These are phyloP conservation scores for Lepus europaeus DNA, from an alignment of 2,113 vertebrate species.

Conservation along the genomic window DNA sequence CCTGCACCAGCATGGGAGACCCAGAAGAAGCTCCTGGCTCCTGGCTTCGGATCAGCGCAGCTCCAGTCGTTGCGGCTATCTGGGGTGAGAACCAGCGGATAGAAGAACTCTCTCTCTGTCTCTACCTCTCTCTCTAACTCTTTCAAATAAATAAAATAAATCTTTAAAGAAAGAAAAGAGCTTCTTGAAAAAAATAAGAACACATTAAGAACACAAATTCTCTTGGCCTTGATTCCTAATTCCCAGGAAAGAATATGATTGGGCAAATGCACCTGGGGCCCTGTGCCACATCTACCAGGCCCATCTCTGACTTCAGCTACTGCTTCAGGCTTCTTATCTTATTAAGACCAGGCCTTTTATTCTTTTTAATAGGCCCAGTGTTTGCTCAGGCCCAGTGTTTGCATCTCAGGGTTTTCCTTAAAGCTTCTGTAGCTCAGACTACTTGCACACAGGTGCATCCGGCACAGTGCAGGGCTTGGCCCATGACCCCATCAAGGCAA, in stretches of 20 bases:
- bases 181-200: too few relatives aligned
- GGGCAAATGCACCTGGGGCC: neutral
- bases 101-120: too few relatives aligned
- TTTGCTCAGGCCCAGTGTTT: neutral
- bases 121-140: too few relatives aligned
- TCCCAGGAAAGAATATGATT: conserved; percentile 14
- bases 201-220: neutral
- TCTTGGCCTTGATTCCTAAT: conserved; percentile 31
- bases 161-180: too few relatives aligned
- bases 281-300: too few relatives aligned
- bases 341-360: neutral
- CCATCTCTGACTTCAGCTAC: neutral
- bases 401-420: neutral
- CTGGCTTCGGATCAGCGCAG: too few relatives aligned
- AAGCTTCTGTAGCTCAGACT: neutral
- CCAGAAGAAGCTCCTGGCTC: too few relatives aligned
- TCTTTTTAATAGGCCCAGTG: too few relatives aligned
- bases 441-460: neutral
- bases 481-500: conserved; percentile 2
- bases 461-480: neutral
- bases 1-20: too few relatives aligned
- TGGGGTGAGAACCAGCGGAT: too few relatives aligned
- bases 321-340: neutral
- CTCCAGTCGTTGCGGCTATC: too few relatives aligned
- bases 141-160: too few relatives aligned